Percentiles rank a stretch among this genome's conserved stretches.
Conservation (phyloP, 2,113 vertebrate species). For the Pluvialis apricaria region DNA sequence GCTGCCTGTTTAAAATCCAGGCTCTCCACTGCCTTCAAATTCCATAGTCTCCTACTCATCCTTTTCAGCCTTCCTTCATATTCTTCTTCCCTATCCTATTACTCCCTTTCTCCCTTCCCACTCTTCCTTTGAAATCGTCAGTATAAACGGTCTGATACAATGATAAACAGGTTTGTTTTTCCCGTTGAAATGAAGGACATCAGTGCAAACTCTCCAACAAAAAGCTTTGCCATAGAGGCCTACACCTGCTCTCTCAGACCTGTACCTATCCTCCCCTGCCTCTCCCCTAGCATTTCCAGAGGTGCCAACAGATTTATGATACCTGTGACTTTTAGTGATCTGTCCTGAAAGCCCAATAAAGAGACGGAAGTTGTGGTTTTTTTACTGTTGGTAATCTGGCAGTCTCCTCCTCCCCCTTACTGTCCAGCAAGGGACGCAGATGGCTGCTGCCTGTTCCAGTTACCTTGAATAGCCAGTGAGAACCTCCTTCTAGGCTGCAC, state of each 20-base stretch:
- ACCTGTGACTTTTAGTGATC: background rate
- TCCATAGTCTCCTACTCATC: no score
- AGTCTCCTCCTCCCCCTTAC: background rate
- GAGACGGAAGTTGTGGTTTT: background rate
- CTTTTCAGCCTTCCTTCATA: background rate
- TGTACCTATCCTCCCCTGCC: rapidly evolving
- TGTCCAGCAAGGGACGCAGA: background rate
- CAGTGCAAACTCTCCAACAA: background rate
- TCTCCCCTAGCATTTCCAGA: background rate
- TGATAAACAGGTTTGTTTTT: background rate
- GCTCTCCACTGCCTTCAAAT: rapidly evolving
- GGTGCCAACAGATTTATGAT: background rate
- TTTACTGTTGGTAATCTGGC: background rate
- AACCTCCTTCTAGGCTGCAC: background rate
- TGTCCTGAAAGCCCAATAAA: background rate
- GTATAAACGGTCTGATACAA: background rate
- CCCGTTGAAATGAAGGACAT: background rate
- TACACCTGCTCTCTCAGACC: background rate
- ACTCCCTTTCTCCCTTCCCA: background rate
- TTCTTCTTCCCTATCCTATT: background rate
- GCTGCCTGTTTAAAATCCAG: background rate
- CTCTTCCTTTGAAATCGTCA: background rate
- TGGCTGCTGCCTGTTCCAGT: background rate
- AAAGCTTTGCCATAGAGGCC: background rate
- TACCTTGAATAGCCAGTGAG: background rate